A percentile compares a stretch with the other conserved stretches of the same genome.
Conservation (phyloP, 1,140 invertebrate genomes). For the Aricia agestis region DNA sequence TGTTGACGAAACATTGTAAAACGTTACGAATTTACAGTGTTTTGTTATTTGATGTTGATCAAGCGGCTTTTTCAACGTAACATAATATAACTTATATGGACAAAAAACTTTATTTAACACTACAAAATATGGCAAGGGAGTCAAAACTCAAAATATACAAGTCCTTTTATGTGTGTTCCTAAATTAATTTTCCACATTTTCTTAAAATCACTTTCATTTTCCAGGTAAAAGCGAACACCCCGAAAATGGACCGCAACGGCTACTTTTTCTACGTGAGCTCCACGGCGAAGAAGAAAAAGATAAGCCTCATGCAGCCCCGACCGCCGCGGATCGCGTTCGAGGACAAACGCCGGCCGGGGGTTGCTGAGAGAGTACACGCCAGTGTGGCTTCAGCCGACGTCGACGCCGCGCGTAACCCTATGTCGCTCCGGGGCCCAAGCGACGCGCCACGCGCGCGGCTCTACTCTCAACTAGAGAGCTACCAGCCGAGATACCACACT, state of each 20-base stretch:
- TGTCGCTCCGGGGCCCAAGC: slow-evolving; percentile 50
- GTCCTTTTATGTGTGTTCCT: too few relatives aligned
- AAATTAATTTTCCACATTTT: slow-evolving; percentile 1
- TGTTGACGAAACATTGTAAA: too few relatives aligned
- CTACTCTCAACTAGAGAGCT: slow-evolving; percentile 71
- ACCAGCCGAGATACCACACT: slow-evolving; percentile 73
- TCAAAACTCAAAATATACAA: too few relatives aligned
- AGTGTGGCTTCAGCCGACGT: slow-evolving; percentile 56
- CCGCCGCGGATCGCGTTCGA: slow-evolving; percentile 67
- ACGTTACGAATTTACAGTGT: too few relatives aligned
- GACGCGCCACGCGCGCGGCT: slow-evolving; percentile 61
- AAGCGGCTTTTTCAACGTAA: too few relatives aligned
- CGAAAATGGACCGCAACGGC: slow-evolving; percentile 71
- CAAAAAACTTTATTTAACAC: too few relatives aligned
- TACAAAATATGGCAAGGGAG: too few relatives aligned
- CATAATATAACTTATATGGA: too few relatives aligned
- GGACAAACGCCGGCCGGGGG: slow-evolving; percentile 58
- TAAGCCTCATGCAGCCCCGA: slow-evolving; percentile 70
- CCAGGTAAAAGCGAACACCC: slow-evolving; percentile 72
- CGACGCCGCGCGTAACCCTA: slow-evolving; percentile 47
- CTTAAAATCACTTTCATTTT: slow-evolving; percentile 22
- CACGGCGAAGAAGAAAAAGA: slow-evolving; percentile 74
- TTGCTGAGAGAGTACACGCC: slow-evolving; percentile 47
- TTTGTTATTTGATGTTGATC: too few relatives aligned
- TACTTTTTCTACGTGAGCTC: slow-evolving; percentile 72